Evolutionary conservation across 1,140 invertebrate genomes (phyloP), one percentile per base, ranked within the genome.

Genomic region (Pachyrhynchus sulphureomaculatus): DNA sequence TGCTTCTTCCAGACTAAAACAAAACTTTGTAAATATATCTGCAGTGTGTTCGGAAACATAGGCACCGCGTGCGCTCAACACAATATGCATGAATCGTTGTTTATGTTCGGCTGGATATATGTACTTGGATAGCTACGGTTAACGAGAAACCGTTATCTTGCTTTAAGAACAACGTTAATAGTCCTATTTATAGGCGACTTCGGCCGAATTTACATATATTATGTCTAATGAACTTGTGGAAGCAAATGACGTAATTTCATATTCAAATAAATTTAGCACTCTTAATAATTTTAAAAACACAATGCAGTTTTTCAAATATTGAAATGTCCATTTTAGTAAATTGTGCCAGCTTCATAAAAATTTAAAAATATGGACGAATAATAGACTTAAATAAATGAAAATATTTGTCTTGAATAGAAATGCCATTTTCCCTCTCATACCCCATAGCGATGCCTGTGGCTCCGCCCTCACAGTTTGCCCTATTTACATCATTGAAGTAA

Each of bases 141-240:
- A 54, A 54, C 42, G 51, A 41, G 51, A 20, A 37, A 34, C 6
- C 51, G 51, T 54, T 54, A 54, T 54, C 51, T 37, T 18, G 37
- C 37, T 54, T 23, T 54, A 54, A 54, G 51, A 37, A 54, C 51
- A 37, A 54, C 51, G 51, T 54, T 54, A 54, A 54, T 54, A 54
- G 51, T 54, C 51, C 15, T 37, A 37, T 54, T 54, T 54, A 54
- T 42, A 39, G 51, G 51, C 51, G 51, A 54, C 37, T 54, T 54
- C 42, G 23, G 36, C 51, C 51, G 36, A 54, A 54, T 54, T 54
- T 54, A 54, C n/a, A n/a, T n/a, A n/a, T 54, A 41, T 54, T 39
- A 54, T 42, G 34, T 41, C 37, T 54, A 41, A 42, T 54, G 42
- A 54, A 54, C 23, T 52, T 8, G 49, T 18, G 8, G 51, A 24